Conservation (phyloP, 2,797 vertebrate species). For the Zalophus californianus region DNA sequence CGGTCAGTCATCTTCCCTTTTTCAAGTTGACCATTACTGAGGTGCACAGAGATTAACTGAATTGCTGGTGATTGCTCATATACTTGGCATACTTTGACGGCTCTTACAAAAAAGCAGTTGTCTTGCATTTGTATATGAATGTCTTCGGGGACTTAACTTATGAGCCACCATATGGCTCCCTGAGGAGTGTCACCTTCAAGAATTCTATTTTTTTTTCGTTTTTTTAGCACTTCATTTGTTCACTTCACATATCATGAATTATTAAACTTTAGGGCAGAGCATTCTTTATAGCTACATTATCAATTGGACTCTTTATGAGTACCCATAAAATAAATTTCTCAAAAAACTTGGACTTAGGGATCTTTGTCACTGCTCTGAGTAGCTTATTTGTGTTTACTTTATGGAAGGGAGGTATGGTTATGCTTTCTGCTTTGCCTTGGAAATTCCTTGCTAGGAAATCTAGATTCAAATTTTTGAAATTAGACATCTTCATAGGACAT, state of each 20-base stretch:
- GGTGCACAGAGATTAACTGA: background rate
- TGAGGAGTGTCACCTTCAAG: background rate
- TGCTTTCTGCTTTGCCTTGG: background rate
- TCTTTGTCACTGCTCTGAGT: slow-evolving; percentile 46
- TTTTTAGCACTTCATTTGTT: background rate
- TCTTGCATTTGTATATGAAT: background rate
- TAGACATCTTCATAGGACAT: slow-evolving; percentile 20
- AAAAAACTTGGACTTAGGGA: background rate
- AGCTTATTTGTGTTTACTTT: background rate
- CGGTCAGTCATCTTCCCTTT: background rate
- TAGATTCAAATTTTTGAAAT: slow-evolving; percentile 4
- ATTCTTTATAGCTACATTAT: background rate
- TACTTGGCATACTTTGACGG: background rate
- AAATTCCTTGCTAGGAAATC: background rate
- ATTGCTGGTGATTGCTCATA: background rate
- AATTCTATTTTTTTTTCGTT: background rate
- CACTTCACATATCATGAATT: background rate
- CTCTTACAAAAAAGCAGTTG: background rate
- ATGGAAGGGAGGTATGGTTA: background rate
- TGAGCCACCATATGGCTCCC: background rate
- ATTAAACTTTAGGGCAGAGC: background rate
- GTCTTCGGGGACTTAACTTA: background rate
- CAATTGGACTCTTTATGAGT: background rate
- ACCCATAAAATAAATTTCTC: background rate
- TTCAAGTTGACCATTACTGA: background rate